Percentiles rank a stretch among this genome's conserved stretches.
These are phyloP conservation scores for Laspeyria flexula DNA, from an alignment of 2,888 invertebrate species.

Conservation along the genomic window DNA sequence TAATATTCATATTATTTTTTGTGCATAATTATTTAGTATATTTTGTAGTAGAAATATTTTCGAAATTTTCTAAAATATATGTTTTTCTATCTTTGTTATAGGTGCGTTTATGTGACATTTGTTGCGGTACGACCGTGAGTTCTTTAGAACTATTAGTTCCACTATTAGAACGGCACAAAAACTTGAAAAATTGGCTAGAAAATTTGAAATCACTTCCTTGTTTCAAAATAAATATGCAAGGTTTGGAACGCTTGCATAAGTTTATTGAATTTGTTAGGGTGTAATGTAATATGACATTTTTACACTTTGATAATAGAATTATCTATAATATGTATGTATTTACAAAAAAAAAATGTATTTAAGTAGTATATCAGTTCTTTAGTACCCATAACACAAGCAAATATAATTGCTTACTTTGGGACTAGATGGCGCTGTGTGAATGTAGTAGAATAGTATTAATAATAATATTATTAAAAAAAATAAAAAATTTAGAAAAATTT, in stretches of 20 bases:
- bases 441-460: too few relatives aligned
- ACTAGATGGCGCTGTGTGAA: too few relatives aligned
- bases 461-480: too few relatives aligned
- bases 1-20: conserved; percentile 27
- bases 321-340: too few relatives aligned
- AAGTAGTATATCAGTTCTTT: too few relatives aligned
- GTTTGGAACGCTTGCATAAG: conserved; percentile 55
- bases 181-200: conserved; percentile 70
- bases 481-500: too few relatives aligned
- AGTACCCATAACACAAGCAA: too few relatives aligned
- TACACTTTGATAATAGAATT: too few relatives aligned
- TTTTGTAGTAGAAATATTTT: background rate
- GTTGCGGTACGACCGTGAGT: conserved; percentile 75
- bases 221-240: conserved; percentile 62
- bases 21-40: background rate
- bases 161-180: conserved; percentile 58
- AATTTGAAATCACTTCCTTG: conserved; percentile 55
- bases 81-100: conserved; percentile 43
- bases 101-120: conserved; percentile 73
- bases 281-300: too few relatives aligned
- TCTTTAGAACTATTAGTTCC: conserved; percentile 73
- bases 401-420: too few relatives aligned
- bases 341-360: too few relatives aligned
- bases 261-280: conserved; percentile 36
- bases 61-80: background rate